These are phyloP conservation scores for Tenthredo livida DNA, from an alignment of 2,888 invertebrate genomes.

Conservation along the genomic window DNA sequence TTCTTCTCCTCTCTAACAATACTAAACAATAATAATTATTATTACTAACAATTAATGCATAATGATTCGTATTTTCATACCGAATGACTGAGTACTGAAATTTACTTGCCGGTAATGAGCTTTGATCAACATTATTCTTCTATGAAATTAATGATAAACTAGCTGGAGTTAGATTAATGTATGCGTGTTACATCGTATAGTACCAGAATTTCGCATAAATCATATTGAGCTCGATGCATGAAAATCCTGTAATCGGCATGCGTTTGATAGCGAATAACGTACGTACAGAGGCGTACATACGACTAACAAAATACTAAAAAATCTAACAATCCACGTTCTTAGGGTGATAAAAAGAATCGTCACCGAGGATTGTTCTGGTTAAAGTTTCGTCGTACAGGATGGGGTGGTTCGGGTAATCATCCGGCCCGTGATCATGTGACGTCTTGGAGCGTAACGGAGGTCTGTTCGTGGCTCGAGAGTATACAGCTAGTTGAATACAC, in stretches of 20 bases:
- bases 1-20: too few relatives aligned
- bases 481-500: slow-evolving; percentile 94
- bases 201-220: not conserved
- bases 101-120: slow-evolving; percentile 67
- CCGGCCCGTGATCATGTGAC: slow-evolving; percentile 72
- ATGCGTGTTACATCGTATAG: not conserved
- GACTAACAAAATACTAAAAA: slow-evolving; percentile 58
- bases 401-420: slow-evolving; percentile 72
- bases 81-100: slow-evolving; percentile 68
- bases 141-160: too few relatives aligned
- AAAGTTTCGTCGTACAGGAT: slow-evolving; percentile 81
- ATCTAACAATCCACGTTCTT: slow-evolving; percentile 56
- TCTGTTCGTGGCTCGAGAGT: slow-evolving; percentile 93
- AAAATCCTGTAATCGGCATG: not conserved
- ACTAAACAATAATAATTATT: too few relatives aligned
- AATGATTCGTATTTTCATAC: slow-evolving; percentile 63
- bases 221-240: not conserved
- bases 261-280: not conserved
- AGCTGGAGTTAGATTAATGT: too few relatives aligned
- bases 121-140: too few relatives aligned
- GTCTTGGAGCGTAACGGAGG: slow-evolving; percentile 93
- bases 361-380: slow-evolving; percentile 85
- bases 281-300: too few relatives aligned
- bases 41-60: slow-evolving; percentile 62
- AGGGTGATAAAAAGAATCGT: slow-evolving; percentile 76